A percentile compares a stretch with the other conserved stretches of the same genome.
phyloP scores from a whole-genome alignment of 2,113 vertebrate genomes.

The Danionella cerebrum region DNA sequence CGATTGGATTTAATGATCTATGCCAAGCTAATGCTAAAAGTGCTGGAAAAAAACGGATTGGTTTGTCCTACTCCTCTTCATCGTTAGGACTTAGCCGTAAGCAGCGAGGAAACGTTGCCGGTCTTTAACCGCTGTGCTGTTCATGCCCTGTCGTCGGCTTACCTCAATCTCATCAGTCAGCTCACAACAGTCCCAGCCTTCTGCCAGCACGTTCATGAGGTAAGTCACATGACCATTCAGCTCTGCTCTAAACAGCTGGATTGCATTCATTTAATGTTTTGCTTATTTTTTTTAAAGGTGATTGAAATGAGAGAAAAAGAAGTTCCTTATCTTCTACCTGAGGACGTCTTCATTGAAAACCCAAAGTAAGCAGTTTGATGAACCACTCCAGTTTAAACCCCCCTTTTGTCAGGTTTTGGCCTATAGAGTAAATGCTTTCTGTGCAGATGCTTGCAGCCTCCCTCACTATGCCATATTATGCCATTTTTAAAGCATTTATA shows the following conservation, averaged over 20 bases:
- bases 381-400: no score
- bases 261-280: neutral
- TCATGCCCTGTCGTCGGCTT: conserved; percentile 80
- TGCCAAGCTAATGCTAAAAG: no score
- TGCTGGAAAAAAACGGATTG: no score
- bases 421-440: no score
- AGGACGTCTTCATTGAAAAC: conserved; percentile 77
- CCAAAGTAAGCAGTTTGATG: conserved; percentile 81
- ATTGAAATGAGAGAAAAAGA: conserved; percentile 87
- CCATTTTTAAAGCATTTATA: no score
- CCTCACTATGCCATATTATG: no score
- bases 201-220: conserved; percentile 93
- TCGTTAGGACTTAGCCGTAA: conserved; percentile 79
- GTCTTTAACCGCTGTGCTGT: conserved; percentile 84
- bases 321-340: conserved; percentile 75
- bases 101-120: conserved; percentile 76
- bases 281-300: conserved; percentile 64
- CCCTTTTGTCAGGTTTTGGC: no score
- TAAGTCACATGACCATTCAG: conserved; percentile 31
- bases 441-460: no score
- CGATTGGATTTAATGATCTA: no score
- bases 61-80: no score
- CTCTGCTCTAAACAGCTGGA: neutral
- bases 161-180: conserved; percentile 95
- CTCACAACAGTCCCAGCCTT: conserved; percentile 89